Base-by-base conservation (phyloP, 1,140 invertebrate species). In the Eubasilissa regina region DNA sequence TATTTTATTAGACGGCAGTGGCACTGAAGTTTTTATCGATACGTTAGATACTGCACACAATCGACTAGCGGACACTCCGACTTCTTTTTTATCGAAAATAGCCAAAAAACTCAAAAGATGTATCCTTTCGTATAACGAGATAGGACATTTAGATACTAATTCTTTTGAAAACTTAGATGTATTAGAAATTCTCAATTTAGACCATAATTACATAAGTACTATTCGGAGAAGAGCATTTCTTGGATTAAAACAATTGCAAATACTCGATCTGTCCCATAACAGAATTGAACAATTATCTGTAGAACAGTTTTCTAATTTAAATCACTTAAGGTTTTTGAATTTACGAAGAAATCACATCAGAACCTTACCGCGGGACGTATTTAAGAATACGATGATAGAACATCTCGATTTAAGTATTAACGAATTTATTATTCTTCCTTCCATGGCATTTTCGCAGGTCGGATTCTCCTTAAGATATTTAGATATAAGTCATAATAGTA, bases 241-340 rank as follows among this genome's bases (percentile, higher is more conserved):
- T 80, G 94, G 94, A 13, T 84, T 97, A 12, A 89, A 91, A 55
- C 92, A 91, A 51, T 86, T 97, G 9, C 95, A 96, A 86, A 91
- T 93, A 72, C 84, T 97, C 12, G 95, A 97, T 85, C 85, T 97
- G 0, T 95, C 94, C 62, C 91, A 92, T 81, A 97, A 97, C 86
- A 86, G 90, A 8, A 91, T 97, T 19, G 91, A 92, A 47, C 93
- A 94, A 83, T 87, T 97, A 75, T 93, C 95, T 17, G 92, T 92
- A n/a, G 93, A 94, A 84, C 94, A 96, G 85, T 97, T 97, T 87
- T 92, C 92, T n/a, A 94, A 94, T 86, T 87, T 96, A 66, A 91
- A 91, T 53, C 93, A 92, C 82, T 87, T 97, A 44, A 89, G 95
- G 60, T 92, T 96, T 78, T 85, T 98, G 19, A 93, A 95, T 86